Percentiles rank a stretch among this genome's conserved stretches.
Evolutionary conservation across 2,888 invertebrate species (phyloP).

Genomic region (Lacanobia wlatinum): DNA sequence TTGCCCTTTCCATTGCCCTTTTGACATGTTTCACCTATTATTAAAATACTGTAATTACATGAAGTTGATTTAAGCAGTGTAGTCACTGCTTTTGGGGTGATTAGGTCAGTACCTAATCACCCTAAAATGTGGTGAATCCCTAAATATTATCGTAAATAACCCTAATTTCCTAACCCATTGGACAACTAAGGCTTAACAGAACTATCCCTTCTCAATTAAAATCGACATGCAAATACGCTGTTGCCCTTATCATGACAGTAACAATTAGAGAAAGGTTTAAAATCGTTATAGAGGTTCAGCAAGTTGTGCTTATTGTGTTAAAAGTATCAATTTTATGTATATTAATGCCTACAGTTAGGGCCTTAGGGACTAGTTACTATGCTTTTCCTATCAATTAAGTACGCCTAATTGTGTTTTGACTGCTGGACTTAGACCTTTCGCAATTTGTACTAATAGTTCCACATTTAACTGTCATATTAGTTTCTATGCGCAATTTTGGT

Average conservation of each 20-base stretch:
- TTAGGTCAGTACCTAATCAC: neutral
- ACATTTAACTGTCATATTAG: no score
- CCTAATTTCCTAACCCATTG: conserved; percentile 27
- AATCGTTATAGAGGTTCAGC: conserved; percentile 20
- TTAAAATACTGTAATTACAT: no score
- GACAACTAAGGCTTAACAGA: conserved; percentile 26
- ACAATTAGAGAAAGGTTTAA: conserved; percentile 50
- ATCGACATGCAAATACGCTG: conserved; percentile 45
- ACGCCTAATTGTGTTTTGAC: neutral
- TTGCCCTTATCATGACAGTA: conserved; percentile 42
- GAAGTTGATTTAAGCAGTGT: no score
- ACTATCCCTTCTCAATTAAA: conserved; percentile 44
- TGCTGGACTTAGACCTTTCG: neutral
- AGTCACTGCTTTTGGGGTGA: no score
- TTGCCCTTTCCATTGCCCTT: no score
- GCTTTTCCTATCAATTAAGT: neutral
- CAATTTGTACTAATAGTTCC: neutral
- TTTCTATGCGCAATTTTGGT: no score
- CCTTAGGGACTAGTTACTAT: neutral
- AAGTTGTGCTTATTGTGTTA: conserved; percentile 33
- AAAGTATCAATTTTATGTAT: conserved; percentile 11
- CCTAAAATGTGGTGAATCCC: conserved; percentile 3
- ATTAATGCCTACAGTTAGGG: neutral
- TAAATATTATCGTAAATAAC: conserved; percentile 38
- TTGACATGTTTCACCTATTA: no score